These are phyloP conservation scores for Gymnocheta viridis DNA, from an alignment of 2,888 invertebrate species.

Conservation along the genomic window DNA sequence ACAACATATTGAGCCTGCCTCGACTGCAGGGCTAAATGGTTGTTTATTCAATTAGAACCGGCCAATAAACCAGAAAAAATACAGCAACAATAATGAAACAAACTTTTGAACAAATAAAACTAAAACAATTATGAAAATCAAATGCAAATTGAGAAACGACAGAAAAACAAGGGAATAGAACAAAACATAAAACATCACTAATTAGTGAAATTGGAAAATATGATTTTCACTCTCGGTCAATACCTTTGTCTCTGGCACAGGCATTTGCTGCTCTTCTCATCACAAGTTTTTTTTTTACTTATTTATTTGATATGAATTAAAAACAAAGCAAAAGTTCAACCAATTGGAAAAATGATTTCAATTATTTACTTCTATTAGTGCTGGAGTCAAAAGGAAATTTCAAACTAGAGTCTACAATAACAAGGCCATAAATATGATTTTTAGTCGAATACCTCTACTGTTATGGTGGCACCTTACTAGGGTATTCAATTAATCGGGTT, in stretches of 20 bases:
- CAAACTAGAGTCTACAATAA: slow-evolving; percentile 2
- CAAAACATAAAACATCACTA: slow-evolving; percentile 53
- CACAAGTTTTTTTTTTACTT: not conserved
- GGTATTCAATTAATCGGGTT: too few relatives aligned
- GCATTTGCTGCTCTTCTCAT: not conserved
- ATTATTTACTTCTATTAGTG: slow-evolving; percentile 32
- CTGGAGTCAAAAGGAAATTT: slow-evolving; percentile 12
- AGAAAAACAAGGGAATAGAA: not conserved
- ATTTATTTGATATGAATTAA: slow-evolving; percentile 34
- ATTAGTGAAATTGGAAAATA: slow-evolving; percentile 53
- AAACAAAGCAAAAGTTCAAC: slow-evolving; percentile 36
- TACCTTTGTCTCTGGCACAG: not conserved
- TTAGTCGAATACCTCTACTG: too few relatives aligned
- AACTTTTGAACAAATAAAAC: slow-evolving; percentile 14
- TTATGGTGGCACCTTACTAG: too few relatives aligned
- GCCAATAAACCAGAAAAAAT: slow-evolving; percentile 19
- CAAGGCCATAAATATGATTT: not conserved
- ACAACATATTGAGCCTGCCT: slow-evolving; percentile 45
- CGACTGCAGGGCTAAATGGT: slow-evolving; percentile 22
- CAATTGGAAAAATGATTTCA: slow-evolving; percentile 53
- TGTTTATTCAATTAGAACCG: slow-evolving; percentile 61
- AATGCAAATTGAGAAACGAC: slow-evolving; percentile 37
- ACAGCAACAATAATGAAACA: slow-evolving; percentile 20
- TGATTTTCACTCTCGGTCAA: not conserved
- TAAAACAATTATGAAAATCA: slow-evolving; percentile 30